phyloP scores from a whole-genome alignment of 2,113 vertebrate species.

The Suricata suricatta region DNA sequence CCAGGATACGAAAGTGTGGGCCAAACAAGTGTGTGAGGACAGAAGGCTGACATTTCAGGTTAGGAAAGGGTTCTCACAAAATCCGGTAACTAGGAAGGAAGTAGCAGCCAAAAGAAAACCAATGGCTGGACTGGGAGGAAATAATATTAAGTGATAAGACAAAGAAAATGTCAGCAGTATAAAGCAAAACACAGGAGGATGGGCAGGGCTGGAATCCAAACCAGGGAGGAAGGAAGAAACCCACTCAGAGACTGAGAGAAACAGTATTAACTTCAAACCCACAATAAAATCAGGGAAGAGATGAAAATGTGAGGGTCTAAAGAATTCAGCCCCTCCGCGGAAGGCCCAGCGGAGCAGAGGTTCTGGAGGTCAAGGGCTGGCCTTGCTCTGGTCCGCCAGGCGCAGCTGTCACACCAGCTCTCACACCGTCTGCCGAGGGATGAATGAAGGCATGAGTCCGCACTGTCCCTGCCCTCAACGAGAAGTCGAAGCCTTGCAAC shows the following conservation, averaged over 20 bases:
- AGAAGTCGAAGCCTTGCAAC: fast-evolving
- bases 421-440: fast-evolving
- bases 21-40: fast-evolving
- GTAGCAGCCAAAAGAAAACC: slow-evolving; percentile 76
- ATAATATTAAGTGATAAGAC: slow-evolving; percentile 75
- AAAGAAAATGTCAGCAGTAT: slow-evolving; percentile 24
- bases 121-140: slow-evolving; percentile 68
- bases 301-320: fast-evolving
- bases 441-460: fast-evolving
- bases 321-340: fast-evolving
- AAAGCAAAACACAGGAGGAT: not conserved
- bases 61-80: slow-evolving; percentile 54
- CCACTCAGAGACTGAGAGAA: not conserved
- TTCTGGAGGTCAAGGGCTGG: not conserved
- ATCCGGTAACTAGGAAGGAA: slow-evolving; percentile 74
- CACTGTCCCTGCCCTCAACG: fast-evolving
- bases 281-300: not conserved
- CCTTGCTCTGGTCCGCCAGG: not conserved
- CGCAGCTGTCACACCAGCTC: not conserved
- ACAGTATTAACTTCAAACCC: not conserved
- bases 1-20: fast-evolving
- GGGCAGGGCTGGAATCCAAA: not conserved
- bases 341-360: not conserved
- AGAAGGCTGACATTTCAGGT: not conserved
- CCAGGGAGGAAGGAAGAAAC: not conserved